These are phyloP conservation scores for Leptinotarsa juncta DNA, from an alignment of 2,888 invertebrate genomes.

Conservation along the genomic window DNA sequence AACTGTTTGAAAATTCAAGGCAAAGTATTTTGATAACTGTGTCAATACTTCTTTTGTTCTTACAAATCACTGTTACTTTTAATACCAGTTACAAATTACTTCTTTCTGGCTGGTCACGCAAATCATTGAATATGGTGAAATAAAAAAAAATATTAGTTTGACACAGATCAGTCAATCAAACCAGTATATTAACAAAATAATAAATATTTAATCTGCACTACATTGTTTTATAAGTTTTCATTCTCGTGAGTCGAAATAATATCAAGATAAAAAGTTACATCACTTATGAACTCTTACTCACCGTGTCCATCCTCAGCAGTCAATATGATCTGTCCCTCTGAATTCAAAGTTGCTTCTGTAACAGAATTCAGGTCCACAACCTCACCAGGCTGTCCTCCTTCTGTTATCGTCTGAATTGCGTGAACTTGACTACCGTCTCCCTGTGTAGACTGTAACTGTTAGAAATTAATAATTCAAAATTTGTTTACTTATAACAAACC, in stretches of 20 bases:
- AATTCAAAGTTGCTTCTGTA: conserved; percentile 90
- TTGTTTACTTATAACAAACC: conserved; percentile 39
- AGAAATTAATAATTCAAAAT: conserved; percentile 44
- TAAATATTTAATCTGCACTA: too few relatives aligned
- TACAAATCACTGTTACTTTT: not conserved
- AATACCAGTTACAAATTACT: not conserved
- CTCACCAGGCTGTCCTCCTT: conserved; percentile 82
- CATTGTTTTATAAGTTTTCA: too few relatives aligned
- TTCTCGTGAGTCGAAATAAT: not conserved
- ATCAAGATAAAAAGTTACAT: not conserved
- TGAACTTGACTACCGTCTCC: conserved; percentile 72
- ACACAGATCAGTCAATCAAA: too few relatives aligned
- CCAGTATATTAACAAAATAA: too few relatives aligned
- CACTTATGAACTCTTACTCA: conserved; percentile 60
- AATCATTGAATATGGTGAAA: too few relatives aligned
- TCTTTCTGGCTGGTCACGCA: too few relatives aligned
- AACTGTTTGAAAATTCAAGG: too few relatives aligned
- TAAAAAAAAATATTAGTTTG: too few relatives aligned
- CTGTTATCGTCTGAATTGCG: conserved; percentile 79
- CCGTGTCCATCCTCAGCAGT: conserved; percentile 95
- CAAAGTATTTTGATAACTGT: not conserved
- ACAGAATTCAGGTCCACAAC: conserved; percentile 89
- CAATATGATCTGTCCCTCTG: conserved; percentile 94
- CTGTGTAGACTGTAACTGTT: conserved; percentile 73
- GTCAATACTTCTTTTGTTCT: not conserved